Evolutionary conservation across 2,888 invertebrate genomes (phyloP).

Genomic region (Rhimphoctona megacephalus): DNA sequence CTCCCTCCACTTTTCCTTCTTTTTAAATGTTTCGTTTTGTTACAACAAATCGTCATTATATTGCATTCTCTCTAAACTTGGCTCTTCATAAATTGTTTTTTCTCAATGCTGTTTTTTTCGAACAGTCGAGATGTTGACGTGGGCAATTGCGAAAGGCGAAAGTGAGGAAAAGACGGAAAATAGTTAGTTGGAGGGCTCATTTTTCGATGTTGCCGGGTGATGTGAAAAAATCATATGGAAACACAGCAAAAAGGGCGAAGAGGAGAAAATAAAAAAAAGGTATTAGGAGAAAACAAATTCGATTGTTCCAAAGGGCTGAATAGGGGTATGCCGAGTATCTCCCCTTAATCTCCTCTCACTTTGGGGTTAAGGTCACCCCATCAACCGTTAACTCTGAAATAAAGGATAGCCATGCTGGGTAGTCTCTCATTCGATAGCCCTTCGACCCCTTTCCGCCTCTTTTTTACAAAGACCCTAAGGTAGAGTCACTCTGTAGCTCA

Average conservation of each 20-base stretch:
- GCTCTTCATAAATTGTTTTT: constrained; percentile 17
- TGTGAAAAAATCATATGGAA: constrained; percentile 9
- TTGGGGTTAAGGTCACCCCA: constrained; percentile 52
- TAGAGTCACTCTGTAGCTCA: constrained; percentile 31
- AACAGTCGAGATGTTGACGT: not conserved
- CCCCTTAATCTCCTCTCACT: not conserved
- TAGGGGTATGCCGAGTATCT: constrained; percentile 52
- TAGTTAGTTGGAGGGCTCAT: constrained; percentile 6
- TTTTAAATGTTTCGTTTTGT: not conserved
- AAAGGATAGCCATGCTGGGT: constrained; percentile 55
- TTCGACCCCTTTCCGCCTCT: constrained; percentile 19
- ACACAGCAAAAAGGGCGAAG: not conserved
- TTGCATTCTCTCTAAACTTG: constrained; percentile 11
- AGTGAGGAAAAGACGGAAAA: constrained; percentile 23
- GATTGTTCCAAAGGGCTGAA: constrained; percentile 47
- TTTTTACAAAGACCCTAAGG: constrained; percentile 20
- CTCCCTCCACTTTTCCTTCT: not conserved
- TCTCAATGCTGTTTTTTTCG: not conserved
- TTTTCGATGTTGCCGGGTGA: constrained; percentile 24
- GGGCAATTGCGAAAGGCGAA: not conserved
- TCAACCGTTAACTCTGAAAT: constrained; percentile 59
- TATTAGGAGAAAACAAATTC: constrained; percentile 56
- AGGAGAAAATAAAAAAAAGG: constrained; percentile 8
- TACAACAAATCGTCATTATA: constrained; percentile 36
- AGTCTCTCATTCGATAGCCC: constrained; percentile 50